Evolutionary conservation across 2,888 invertebrate genomes (phyloP), one percentile per base, ranked within the genome.

Genomic region (Amiota communis): DNA sequence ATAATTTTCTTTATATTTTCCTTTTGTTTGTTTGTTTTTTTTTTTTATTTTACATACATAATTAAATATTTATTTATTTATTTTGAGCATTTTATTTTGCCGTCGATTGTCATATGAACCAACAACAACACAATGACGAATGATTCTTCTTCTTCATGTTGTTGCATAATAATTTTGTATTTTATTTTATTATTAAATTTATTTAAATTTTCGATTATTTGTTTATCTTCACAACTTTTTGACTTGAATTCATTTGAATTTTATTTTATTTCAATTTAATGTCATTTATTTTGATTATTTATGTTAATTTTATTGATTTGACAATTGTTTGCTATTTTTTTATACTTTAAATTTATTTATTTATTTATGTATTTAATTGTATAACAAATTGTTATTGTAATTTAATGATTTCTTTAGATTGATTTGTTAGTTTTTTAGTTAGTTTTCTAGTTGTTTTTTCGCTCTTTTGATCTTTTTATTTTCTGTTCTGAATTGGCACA

Each of bases 101-200:
- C 78, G 79, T 73, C 77, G 80, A 80, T 80, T 80, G 80, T 80
- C 80, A 67, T 72, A 76, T 51, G 11, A 49, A 67, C 23, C 23
- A 23, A 23, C 17, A 64, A 59, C 59, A 59, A 13, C 20, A 53
- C 6, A 13, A 53, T n/a, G 15, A 53, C 9, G 23, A 23, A 36
- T 6, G 36, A 36, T 36, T 36, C 36, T 36, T 36, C 36, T 36
- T 36, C 36, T 36, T 36, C 36, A 36, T 36, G 36, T 36, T 36
- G 36, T 36, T 36, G 36, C 36, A 36, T 36, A 36, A 36, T 36
- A 64, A 23, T 64, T 23, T 64, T 64, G 3, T 36, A 23, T 13
- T 64, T 64, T 17, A n/a, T 63, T 63, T 2, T 36, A 36, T 36
- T 36, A 0, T 36, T 2, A 69, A 51, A 53, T 13, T 47, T 69